Percentiles rank a stretch among this genome's conserved stretches.
These are phyloP conservation scores for Drosophila incognita DNA, from an alignment of 2,888 invertebrate species.

Conservation along the genomic window DNA sequence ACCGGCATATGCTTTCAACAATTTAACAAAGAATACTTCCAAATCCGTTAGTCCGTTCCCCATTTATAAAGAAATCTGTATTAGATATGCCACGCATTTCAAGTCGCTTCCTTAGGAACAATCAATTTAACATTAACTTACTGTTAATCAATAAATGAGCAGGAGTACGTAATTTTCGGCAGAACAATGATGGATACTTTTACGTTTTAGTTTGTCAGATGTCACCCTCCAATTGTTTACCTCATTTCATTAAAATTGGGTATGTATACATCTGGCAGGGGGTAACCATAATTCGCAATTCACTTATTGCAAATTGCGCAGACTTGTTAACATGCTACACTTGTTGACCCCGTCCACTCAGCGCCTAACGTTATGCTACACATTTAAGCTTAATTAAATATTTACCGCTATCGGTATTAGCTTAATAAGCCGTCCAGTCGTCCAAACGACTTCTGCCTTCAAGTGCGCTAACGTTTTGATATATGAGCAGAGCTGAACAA, in stretches of 20 bases:
- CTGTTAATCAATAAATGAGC: background rate
- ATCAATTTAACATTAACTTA: background rate
- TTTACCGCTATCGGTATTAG: conserved; percentile 70
- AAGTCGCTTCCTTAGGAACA: background rate
- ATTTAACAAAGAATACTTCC: background rate
- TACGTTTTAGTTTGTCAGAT: background rate
- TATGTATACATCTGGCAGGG: background rate
- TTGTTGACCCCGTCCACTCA: conserved; percentile 3
- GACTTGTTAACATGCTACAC: conserved; percentile 2
- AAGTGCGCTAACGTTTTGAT: conserved; percentile 55
- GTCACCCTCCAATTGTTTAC: conserved; percentile 7
- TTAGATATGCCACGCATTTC: background rate
- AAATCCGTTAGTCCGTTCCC: background rate
- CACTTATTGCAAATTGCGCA: conserved; percentile 32
- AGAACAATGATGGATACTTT: background rate
- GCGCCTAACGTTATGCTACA: conserved; percentile 17
- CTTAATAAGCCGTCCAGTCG: conserved; percentile 53
- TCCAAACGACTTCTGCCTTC: conserved; percentile 53
- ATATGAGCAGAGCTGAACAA: conserved; percentile 39
- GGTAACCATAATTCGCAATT: background rate
- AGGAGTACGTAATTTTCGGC: background rate
- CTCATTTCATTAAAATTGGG: conserved; percentile 12
- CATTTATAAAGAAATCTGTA: background rate
- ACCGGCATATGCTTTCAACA: background rate
- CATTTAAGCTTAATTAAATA: conserved; percentile 73